phyloP scores from a whole-genome alignment of 2,797 vertebrate genomes.

The Pipistrellus pygmaeus region DNA sequence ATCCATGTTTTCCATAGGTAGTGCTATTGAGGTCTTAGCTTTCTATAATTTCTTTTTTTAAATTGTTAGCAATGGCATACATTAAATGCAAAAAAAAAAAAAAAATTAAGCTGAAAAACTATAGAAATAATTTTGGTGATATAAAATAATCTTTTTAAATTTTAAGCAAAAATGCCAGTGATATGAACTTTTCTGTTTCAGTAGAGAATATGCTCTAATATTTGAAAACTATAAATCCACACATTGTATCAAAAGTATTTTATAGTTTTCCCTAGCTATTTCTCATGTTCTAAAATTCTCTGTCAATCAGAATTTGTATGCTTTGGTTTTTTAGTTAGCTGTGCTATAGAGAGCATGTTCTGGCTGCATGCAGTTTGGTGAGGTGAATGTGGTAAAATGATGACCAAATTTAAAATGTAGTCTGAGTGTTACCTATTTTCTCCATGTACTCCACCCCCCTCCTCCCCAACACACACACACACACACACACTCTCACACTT shows the following conservation, averaged over 20 bases:
- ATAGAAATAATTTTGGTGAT: conserved; percentile 35
- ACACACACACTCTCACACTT: too few relatives aligned
- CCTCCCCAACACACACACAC: too few relatives aligned
- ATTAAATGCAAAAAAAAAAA: conserved; percentile 23
- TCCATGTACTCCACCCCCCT: neutral
- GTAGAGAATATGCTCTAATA: conserved; percentile 35
- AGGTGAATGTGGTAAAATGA: conserved; percentile 54
- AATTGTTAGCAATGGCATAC: neutral
- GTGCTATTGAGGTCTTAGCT: conserved; percentile 23
- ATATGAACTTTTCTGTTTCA: neutral
- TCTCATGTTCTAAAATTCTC: conserved; percentile 48
- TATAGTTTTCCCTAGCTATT: conserved; percentile 38
- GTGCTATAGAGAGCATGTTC: conserved; percentile 27
- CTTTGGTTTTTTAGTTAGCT: conserved; percentile 44
- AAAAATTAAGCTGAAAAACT: conserved; percentile 22
- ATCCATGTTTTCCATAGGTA: neutral
- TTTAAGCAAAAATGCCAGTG: conserved; percentile 18
- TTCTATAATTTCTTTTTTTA: conserved; percentile 46
- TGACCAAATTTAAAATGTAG: conserved; percentile 43
- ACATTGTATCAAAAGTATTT: conserved; percentile 50
- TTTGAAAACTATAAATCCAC: conserved; percentile 39
- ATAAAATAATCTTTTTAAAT: conserved; percentile 34
- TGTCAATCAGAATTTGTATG: conserved; percentile 20
- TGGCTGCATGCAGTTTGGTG: conserved; percentile 17
- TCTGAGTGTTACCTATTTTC: neutral